phyloP scores from a whole-genome alignment of 2,888 invertebrate genomes.

The Cistogaster globosa region DNA sequence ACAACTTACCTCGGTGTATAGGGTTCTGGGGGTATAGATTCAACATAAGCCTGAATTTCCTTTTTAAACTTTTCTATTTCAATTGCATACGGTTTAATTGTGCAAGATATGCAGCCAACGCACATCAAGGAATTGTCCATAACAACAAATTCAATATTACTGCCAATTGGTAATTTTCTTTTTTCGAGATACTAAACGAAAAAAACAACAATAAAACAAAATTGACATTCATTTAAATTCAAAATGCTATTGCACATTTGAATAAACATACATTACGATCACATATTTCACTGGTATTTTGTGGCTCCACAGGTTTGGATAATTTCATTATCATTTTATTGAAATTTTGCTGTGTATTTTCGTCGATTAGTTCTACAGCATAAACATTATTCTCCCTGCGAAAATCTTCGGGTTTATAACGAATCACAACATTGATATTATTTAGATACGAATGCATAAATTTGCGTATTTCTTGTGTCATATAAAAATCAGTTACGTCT shows the following conservation, averaged over 20 bases:
- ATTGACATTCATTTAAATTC: not conserved
- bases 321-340: conserved; percentile 77
- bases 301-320: conserved; percentile 74
- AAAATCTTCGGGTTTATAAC: conserved; percentile 75
- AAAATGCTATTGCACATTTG: not conserved
- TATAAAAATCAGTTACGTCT: conserved; percentile 76
- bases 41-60: conserved; percentile 77
- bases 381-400: conserved; percentile 72
- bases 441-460: conserved; percentile 76
- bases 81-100: conserved; percentile 75
- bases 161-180: conserved; percentile 75
- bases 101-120: conserved; percentile 78
- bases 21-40: conserved; percentile 65
- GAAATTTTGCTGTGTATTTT: conserved; percentile 74
- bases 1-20: conserved; percentile 78
- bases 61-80: conserved; percentile 78
- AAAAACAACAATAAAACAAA: conserved; percentile 1
- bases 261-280: conserved; percentile 76
- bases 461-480: conserved; percentile 76
- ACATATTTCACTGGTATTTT: conserved; percentile 68
- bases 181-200: conserved; percentile 73
- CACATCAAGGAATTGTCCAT: conserved; percentile 79
- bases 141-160: conserved; percentile 76
- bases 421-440: conserved; percentile 74
- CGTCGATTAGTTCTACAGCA: conserved; percentile 76